These are phyloP conservation scores for Desmodus rotundus DNA, from an alignment of 2,113 vertebrate species.

Conservation along the genomic window DNA sequence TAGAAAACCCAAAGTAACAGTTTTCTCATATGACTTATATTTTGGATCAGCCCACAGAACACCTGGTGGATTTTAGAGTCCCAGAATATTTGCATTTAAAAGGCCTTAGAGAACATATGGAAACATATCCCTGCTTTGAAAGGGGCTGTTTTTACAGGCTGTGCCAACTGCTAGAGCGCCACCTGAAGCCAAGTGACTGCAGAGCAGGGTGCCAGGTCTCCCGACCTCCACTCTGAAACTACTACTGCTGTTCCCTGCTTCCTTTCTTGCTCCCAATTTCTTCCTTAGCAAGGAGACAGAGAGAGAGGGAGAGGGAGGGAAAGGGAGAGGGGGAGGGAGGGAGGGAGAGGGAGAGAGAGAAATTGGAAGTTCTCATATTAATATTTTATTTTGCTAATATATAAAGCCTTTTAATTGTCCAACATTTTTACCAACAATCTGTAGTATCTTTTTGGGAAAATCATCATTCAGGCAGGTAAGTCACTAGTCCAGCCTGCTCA, in stretches of 20 bases:
- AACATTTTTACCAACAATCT: neutral
- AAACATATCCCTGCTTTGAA: neutral
- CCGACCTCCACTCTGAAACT: neutral
- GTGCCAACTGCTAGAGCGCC: neutral
- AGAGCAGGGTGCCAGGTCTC: neutral
- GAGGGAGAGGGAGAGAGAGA: too few species aligned
- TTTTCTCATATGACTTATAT: slow-evolving; percentile 19
- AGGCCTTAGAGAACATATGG: neutral
- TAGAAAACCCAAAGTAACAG: slow-evolving; percentile 34
- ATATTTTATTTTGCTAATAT: neutral
- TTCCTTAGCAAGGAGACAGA: neutral
- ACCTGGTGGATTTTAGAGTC: slow-evolving; percentile 35
- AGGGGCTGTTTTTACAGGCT: neutral
- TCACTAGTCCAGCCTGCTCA: neutral
- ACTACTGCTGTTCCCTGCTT: neutral
- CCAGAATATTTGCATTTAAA: slow-evolving; percentile 32
- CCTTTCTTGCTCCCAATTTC: neutral
- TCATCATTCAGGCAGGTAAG: neutral
- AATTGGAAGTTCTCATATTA: neutral
- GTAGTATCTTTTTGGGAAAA: neutral
- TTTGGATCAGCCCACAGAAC: slow-evolving; percentile 22
- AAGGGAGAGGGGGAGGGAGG: too few species aligned
- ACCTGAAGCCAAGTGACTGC: neutral
- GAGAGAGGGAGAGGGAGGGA: too few species aligned
- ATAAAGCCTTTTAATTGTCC: neutral